Percentiles rank a stretch among this genome's conserved stretches.
These are phyloP conservation scores for Sphaerophoria taeniata DNA, from an alignment of 2,888 invertebrate genomes.

Conservation along the genomic window DNA sequence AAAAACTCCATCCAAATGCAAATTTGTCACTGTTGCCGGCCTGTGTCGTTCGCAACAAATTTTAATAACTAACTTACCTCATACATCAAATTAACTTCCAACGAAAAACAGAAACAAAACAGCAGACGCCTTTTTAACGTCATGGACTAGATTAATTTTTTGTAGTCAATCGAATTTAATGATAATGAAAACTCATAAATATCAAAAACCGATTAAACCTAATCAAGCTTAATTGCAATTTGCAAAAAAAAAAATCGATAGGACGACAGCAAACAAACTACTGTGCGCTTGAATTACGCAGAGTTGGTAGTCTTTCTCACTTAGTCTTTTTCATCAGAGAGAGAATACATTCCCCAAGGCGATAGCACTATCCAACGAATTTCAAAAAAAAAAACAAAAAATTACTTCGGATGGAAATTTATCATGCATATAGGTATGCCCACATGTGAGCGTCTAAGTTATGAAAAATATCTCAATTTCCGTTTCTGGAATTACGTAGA, in stretches of 20 bases:
- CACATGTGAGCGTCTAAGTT: conserved; percentile 76
- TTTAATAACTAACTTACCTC: conserved; percentile 50
- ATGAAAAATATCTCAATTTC: conserved; percentile 80
- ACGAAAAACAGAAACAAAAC: conserved; percentile 26
- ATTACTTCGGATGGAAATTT: conserved; percentile 58
- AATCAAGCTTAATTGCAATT: conserved; percentile 79
- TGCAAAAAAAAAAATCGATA: conserved; percentile 65
- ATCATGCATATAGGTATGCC: conserved; percentile 65
- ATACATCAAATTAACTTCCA: conserved; percentile 23
- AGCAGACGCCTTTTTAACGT: conserved; percentile 15
- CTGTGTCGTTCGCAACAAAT: conserved; percentile 17
- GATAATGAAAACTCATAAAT: conserved; percentile 79
- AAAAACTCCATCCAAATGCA: not conserved
- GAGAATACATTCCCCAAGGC: conserved; percentile 65
- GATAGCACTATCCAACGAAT: conserved; percentile 43
- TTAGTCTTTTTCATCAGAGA: conserved; percentile 4
- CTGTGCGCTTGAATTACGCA: not conserved
- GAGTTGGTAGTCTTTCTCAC: not conserved
- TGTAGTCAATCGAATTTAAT: conserved; percentile 75
- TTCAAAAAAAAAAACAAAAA: conserved; percentile 37
- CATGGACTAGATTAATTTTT: conserved; percentile 67
- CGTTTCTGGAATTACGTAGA: conserved; percentile 76
- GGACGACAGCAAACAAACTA: conserved; percentile 34
- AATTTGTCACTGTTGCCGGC: conserved; percentile 20
- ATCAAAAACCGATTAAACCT: conserved; percentile 78